Percentiles rank a stretch among this genome's conserved stretches.
phyloP scores from a whole-genome alignment of 2,888 invertebrate genomes.

The Callyntrura sp. region DNA sequence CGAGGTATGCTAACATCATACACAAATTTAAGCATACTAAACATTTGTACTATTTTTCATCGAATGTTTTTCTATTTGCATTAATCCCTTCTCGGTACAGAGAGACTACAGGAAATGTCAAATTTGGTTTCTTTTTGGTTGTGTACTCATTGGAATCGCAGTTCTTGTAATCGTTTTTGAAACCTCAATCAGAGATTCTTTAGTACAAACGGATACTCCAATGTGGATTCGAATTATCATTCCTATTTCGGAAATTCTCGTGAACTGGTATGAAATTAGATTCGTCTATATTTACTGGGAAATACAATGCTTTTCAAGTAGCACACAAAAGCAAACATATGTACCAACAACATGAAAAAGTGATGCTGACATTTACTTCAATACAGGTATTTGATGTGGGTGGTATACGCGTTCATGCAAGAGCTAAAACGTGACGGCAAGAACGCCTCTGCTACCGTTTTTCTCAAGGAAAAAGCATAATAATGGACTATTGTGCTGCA shows the following conservation, averaged over 20 bases:
- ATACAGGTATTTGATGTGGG: constrained; percentile 74
- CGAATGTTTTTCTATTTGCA: constrained; percentile 16
- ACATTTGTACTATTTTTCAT: no score
- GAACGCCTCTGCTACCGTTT: constrained; percentile 56
- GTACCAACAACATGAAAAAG: background rate
- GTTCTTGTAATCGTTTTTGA: constrained; percentile 73
- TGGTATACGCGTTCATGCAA: constrained; percentile 75
- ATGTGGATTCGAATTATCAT: constrained; percentile 72
- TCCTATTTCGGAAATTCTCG: constrained; percentile 68
- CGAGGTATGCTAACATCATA: constrained; percentile 56
- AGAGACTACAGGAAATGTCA: constrained; percentile 75
- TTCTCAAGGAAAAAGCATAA: constrained; percentile 68
- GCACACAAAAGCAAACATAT: background rate
- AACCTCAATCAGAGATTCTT: constrained; percentile 59
- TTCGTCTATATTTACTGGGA: background rate
- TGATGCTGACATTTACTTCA: background rate
- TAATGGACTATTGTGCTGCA: background rate
- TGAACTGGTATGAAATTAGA: constrained; percentile 62
- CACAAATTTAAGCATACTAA: no score
- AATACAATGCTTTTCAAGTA: no score
- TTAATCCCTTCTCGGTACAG: constrained; percentile 9
- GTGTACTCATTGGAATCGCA: constrained; percentile 70
- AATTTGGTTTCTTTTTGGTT: constrained; percentile 73
- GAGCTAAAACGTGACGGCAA: constrained; percentile 65
- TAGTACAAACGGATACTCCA: constrained; percentile 57